A percentile compares a stretch with the other conserved stretches of the same genome.
phyloP scores from a whole-genome alignment of 2,888 invertebrate species.

The Sialis fuliginosa region DNA sequence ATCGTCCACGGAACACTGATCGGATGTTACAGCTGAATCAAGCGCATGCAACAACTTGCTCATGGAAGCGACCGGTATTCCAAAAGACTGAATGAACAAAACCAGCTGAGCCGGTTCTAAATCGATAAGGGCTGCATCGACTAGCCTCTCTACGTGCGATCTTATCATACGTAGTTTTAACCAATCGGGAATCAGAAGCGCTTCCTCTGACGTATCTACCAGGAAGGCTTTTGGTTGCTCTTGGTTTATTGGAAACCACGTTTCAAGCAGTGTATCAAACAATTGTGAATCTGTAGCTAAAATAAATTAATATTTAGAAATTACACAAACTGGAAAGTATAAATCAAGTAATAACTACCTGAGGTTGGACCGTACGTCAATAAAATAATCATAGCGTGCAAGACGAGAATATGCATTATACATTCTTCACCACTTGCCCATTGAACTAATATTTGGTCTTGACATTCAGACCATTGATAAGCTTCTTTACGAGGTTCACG shows the following conservation, averaged over 20 bases:
- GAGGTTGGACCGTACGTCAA: constrained; percentile 48
- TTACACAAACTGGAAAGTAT: constrained; percentile 11
- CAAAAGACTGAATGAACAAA: constrained; percentile 89
- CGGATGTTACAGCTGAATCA: constrained; percentile 62
- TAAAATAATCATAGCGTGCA: constrained; percentile 70
- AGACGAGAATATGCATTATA: constrained; percentile 59
- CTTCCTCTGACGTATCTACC: constrained; percentile 65
- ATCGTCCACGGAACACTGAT: constrained; percentile 54
- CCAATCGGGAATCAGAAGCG: constrained; percentile 81
- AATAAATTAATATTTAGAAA: constrained; percentile 1
- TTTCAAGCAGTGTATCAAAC: constrained; percentile 47
- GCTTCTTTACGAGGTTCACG: constrained; percentile 42
- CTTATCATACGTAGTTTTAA: constrained; percentile 73
- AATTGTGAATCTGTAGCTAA: constrained; percentile 16
- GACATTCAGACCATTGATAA: constrained; percentile 45
- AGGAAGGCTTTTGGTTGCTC: constrained; percentile 63
- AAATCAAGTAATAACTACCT: constrained; percentile 14
- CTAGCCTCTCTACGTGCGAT: constrained; percentile 60
- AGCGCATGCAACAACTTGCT: constrained; percentile 61
- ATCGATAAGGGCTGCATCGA: constrained; percentile 73
- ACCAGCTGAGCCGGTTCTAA: constrained; percentile 78
- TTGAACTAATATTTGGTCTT: constrained; percentile 58
- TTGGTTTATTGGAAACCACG: constrained; percentile 65
- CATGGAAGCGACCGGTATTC: constrained; percentile 79
- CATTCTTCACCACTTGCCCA: constrained; percentile 62